phyloP scores from a whole-genome alignment of 2,797 vertebrate species.

The Pangasius sanitwongsei region DNA sequence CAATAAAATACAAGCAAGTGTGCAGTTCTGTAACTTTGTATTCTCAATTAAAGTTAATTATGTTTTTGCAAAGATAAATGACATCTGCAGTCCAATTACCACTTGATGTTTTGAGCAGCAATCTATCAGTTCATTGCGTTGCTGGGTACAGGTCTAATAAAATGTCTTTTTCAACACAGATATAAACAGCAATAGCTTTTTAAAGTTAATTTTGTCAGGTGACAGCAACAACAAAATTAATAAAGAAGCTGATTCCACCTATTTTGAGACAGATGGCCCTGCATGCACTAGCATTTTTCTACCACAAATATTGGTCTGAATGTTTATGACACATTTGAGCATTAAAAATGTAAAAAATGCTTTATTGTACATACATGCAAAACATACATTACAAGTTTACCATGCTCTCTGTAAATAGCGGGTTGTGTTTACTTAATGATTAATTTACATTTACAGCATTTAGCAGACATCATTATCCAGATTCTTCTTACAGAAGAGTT shows the following conservation, averaged over 20 bases:
- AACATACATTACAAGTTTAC: background rate
- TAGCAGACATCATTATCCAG: background rate
- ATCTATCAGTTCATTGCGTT: background rate
- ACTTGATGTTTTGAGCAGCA: conserved; percentile 1
- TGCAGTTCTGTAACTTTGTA: conserved; percentile 4
- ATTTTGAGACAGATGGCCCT: background rate
- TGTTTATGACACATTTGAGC: background rate
- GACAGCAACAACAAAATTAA: background rate
- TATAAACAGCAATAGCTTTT: background rate
- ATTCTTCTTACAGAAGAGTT: background rate
- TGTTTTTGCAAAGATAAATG: conserved; percentile 13
- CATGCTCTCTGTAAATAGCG: background rate
- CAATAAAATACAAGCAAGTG: conserved; percentile 18
- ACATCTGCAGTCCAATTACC: background rate
- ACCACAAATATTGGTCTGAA: background rate
- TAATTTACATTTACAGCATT: background rate
- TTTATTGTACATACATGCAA: background rate
- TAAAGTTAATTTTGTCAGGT: background rate
- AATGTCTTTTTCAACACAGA: background rate
- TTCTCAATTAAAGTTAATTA: conserved; percentile 6
- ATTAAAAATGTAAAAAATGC: background rate
- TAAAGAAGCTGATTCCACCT: background rate
- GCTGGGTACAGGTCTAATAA: background rate
- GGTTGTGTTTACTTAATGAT: background rate
- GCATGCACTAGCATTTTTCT: background rate